Conservation (phyloP, 2,888 invertebrate species). For the Chaetogeoica ovagalla region DNA sequence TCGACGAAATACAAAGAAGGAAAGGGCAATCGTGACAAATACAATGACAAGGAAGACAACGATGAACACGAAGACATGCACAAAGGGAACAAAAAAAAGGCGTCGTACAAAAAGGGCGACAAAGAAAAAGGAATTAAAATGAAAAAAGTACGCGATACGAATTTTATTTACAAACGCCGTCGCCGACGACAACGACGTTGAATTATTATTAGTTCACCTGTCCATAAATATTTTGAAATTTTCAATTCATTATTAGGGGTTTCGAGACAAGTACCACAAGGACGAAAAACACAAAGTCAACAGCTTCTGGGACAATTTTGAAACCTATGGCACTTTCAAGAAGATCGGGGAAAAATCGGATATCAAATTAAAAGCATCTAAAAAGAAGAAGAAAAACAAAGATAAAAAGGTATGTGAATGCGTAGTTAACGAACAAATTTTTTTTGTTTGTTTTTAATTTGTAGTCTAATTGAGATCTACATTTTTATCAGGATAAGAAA, state of each 20-base stretch:
- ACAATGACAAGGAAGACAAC: conserved; percentile 8
- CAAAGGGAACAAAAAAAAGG: conserved; percentile 13
- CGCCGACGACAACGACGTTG: too few species aligned
- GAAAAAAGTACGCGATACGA: conserved; percentile 26
- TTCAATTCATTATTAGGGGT: conserved; percentile 59
- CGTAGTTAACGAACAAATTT: too few species aligned
- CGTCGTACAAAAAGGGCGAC: conserved; percentile 24
- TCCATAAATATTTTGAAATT: neutral
- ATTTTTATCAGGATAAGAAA: conserved; percentile 10
- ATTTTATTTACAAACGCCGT: too few species aligned
- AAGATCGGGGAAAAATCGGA: conserved; percentile 59
- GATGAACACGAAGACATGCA: neutral
- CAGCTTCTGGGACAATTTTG: conserved; percentile 61
- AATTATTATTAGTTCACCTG: too few species aligned
- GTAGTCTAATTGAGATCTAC: neutral
- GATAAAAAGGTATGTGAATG: conserved; percentile 14
- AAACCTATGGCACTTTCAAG: conserved; percentile 60
- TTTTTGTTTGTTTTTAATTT: too few species aligned
- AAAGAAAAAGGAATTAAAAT: conserved; percentile 34
- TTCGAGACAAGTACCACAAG: conserved; percentile 61
- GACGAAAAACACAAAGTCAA: conserved; percentile 61
- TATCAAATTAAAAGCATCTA: conserved; percentile 56
- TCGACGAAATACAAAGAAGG: conserved; percentile 20
- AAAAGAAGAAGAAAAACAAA: conserved; percentile 20
- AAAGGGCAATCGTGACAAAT: conserved; percentile 16